A percentile compares a stretch with the other conserved stretches of the same genome.
These are phyloP conservation scores for Adrianichthys oophorus DNA, from an alignment of 2,797 vertebrate genomes.

Conservation along the genomic window DNA sequence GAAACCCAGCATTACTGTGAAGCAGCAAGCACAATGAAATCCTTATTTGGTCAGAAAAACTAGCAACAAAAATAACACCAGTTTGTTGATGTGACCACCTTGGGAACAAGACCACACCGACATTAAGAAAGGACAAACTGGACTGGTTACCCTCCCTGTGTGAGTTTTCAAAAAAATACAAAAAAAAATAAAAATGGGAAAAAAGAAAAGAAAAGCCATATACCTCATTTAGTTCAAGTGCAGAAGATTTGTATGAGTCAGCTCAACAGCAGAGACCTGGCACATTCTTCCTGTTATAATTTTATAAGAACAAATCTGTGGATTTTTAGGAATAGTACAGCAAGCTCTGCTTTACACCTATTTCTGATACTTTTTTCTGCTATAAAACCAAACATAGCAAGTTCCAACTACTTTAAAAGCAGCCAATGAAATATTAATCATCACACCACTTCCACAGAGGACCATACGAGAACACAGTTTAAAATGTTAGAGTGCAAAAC, in stretches of 20 bases:
- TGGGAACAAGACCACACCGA: slow-evolving; percentile 76
- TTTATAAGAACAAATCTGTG: slow-evolving; percentile 20
- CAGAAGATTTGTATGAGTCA: too few relatives aligned
- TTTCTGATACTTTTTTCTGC: slow-evolving; percentile 28
- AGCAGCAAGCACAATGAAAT: slow-evolving; percentile 44
- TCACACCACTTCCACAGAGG: slow-evolving; percentile 65
- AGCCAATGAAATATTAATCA: slow-evolving; percentile 75
- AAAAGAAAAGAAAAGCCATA: slow-evolving; percentile 18
- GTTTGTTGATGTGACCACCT: slow-evolving; percentile 78
- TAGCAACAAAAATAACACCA: slow-evolving; percentile 76
- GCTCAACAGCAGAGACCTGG: neutral
- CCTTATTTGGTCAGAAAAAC: slow-evolving; percentile 82
- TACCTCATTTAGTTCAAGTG: neutral
- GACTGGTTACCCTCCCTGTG: slow-evolving; percentile 33
- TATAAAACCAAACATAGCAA: slow-evolving; percentile 53
- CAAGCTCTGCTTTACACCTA: slow-evolving; percentile 53
- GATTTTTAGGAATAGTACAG: slow-evolving; percentile 13
- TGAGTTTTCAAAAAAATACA: slow-evolving; percentile 38
- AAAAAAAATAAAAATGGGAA: slow-evolving; percentile 21
- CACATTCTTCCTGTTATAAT: neutral
- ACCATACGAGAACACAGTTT: slow-evolving; percentile 66
- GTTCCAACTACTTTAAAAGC: slow-evolving; percentile 61
- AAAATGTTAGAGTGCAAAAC: slow-evolving; percentile 63
- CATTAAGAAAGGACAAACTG: slow-evolving; percentile 46
- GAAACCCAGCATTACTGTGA: slow-evolving; percentile 39